Evolutionary conservation across 2,888 invertebrate species (phyloP), one percentile per base, ranked within the genome.

Genomic region (Lepidocyrtoides sp.): DNA sequence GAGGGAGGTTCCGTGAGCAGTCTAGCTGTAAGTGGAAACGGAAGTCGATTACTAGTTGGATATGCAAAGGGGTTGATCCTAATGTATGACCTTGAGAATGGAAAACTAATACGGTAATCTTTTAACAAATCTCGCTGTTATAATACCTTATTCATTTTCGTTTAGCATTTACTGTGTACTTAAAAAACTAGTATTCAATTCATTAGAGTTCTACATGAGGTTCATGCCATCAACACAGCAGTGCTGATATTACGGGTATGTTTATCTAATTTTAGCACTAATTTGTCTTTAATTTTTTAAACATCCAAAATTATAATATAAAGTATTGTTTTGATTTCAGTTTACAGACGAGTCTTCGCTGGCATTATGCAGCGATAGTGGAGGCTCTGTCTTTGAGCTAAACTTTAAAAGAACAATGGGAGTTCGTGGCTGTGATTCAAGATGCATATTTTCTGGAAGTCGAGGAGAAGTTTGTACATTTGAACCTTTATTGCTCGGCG

Each of bases 341-440:
- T 97, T 97, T 95, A 97, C 97, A 92, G 97, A 97, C 95, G 96
- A 96, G 92, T 96, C 97, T 4, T 97, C 97, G 32, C 95, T 98
- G 90, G 98, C 98, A 0, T 95, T 98, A 41, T 97, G 97, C 94
- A 97, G 98, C 23, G 99, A 99, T 95, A 98, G 98, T 72, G 98
- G 99, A 1, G 99, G 99, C 0, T 99, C 99, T 0, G 99, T 99
- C 0, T 99, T 99, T 97, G 97, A 98, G 93, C 96, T 99, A 51
- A 98, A 97, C 94, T 99, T 99, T 95, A 98, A 98, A 60, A 96
- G 98, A 89, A 97, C 98, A 12, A 96, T 99, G 94, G 99, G 98
- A 14, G 97, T 98, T 51, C 96, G 99, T 63, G 97, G 98, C 0
- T 98, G 98, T 95, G 97, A 98, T 92, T 98, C 98, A 0, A 97